Conservation (phyloP, 2,888 invertebrate genomes). For the Aradus depressus region DNA sequence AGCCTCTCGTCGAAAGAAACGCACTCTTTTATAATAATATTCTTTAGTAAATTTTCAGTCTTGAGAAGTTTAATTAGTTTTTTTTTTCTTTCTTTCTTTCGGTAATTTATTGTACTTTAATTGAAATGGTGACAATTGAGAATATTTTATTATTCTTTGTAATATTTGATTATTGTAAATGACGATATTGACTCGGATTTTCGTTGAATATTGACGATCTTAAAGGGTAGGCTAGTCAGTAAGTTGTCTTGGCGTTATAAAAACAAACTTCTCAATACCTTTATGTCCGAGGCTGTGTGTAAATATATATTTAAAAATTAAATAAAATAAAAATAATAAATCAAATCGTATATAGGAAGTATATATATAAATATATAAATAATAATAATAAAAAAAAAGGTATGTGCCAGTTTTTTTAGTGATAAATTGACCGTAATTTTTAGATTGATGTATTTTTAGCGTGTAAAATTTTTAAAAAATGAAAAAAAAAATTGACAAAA, state of each 20-base stretch:
- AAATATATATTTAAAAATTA: too few relatives aligned
- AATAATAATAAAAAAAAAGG: constrained; percentile 18
- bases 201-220: too few relatives aligned
- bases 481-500: background rate
- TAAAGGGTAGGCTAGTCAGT: constrained; percentile 18
- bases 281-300: constrained; percentile 26
- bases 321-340: constrained; percentile 24
- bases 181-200: too few relatives aligned
- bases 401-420: constrained; percentile 26
- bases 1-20: background rate
- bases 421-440: constrained; percentile 20
- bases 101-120: too few relatives aligned
- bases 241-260: constrained; percentile 18
- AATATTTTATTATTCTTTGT: too few relatives aligned
- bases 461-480: constrained; percentile 8
- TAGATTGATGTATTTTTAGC: constrained; percentile 19
- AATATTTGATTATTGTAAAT: background rate
- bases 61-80: too few relatives aligned
- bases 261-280: constrained; percentile 16
- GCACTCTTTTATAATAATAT: background rate
- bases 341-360: constrained; percentile 21
- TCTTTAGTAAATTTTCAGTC: too few relatives aligned
- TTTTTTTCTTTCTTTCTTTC: too few relatives aligned
- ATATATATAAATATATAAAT: constrained; percentile 16
- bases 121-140: too few relatives aligned